Evolutionary conservation across 2,113 vertebrate genomes (phyloP).

Genomic region (Crocuta crocuta): DNA sequence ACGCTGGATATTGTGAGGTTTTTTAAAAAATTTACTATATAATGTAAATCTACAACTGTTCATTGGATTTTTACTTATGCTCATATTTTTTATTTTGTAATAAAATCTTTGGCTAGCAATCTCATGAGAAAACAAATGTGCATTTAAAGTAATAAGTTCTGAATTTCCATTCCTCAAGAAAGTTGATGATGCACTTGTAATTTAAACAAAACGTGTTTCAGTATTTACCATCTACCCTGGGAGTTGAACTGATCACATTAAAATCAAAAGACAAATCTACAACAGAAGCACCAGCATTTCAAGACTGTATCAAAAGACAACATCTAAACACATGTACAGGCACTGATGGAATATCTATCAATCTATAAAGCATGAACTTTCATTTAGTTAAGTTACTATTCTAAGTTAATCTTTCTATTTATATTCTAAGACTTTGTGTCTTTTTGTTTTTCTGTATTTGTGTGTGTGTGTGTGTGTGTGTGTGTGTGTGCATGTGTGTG

Average conservation of each 20-base stretch:
- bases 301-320: neutral
- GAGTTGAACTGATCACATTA: neutral
- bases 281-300: neutral
- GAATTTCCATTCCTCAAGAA: neutral
- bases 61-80: neutral
- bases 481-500: neutral
- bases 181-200: neutral
- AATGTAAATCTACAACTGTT: neutral
- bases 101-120: neutral
- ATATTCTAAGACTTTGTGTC: neutral
- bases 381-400: neutral
- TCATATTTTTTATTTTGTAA: neutral
- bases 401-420: neutral
- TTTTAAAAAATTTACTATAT: neutral
- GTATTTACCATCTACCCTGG: neutral
- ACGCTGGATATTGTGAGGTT: neutral
- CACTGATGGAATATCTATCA: neutral
- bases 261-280: slow-evolving; percentile 26
- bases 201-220: neutral
- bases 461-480: neutral
- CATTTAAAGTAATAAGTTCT: neutral
- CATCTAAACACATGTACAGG: neutral
- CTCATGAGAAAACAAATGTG: neutral
- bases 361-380: neutral
- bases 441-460: neutral